Percentiles rank a stretch among this genome's conserved stretches.
These are phyloP conservation scores for Teleogryllus oceanicus DNA, from an alignment of 2,888 invertebrate species.

Conservation along the genomic window DNA sequence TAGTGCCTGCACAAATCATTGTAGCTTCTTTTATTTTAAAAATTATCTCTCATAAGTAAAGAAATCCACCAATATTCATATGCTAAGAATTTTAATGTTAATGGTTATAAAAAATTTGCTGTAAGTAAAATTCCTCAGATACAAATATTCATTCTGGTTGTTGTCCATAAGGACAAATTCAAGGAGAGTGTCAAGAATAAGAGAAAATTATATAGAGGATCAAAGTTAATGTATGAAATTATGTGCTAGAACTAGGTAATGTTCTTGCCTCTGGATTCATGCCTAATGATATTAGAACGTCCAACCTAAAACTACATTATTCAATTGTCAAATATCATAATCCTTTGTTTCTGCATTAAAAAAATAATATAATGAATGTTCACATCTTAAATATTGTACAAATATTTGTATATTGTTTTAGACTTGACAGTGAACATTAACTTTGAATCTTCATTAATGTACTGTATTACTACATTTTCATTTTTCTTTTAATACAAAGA, in stretches of 20 bases:
- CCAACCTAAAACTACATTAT: neutral
- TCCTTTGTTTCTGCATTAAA: neutral
- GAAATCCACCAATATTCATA: neutral
- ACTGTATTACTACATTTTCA: too few relatives aligned
- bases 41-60: neutral
- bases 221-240: neutral
- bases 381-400: neutral
- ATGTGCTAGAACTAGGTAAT: neutral
- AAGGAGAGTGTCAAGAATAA: neutral
- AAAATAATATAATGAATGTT: neutral
- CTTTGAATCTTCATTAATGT: too few relatives aligned
- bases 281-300: neutral
- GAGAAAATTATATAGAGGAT: neutral
- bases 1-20: conserved; percentile 4
- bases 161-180: too few relatives aligned
- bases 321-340: neutral
- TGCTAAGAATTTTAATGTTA: neutral
- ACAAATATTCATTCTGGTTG: too few relatives aligned
- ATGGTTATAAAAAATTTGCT: too few relatives aligned
- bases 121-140: too few relatives aligned
- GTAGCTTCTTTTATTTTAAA: neutral
- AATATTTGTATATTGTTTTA: conserved; percentile 3
- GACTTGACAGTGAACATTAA: neutral
- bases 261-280: neutral
- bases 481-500: too few relatives aligned